A percentile compares a stretch with the other conserved stretches of the same genome.
phyloP scores from a whole-genome alignment of 37 sponge, comb jelly and placozoan genomes.

The Amphimedon queenslandica region DNA sequence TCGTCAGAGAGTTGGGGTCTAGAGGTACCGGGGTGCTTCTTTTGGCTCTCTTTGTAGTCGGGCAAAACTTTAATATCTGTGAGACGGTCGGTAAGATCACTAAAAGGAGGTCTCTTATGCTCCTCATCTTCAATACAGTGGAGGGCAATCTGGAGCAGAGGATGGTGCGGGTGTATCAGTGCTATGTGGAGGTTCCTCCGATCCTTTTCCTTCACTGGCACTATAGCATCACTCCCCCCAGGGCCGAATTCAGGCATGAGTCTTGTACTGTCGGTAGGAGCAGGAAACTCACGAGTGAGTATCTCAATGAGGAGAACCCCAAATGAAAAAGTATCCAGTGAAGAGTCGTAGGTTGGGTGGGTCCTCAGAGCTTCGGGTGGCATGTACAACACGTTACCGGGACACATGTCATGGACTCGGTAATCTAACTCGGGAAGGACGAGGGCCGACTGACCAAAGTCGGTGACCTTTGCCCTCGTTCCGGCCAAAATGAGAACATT shows the following conservation, averaged over 20 bases:
- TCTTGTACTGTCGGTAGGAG: neutral
- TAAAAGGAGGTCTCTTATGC: neutral
- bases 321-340: slow-evolving; percentile 17
- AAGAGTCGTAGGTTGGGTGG: slow-evolving; percentile 2
- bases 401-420: neutral
- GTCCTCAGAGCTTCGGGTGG: slow-evolving; percentile 21
- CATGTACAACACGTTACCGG: slow-evolving; percentile 21
- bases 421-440: neutral
- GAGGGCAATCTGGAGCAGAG: neutral
- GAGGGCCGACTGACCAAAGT: neutral
- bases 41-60: neutral
- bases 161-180: neutral
- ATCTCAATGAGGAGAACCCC: slow-evolving; percentile 24
- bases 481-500: neutral
- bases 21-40: neutral
- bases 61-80: neutral
- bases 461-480: neutral
- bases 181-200: neutral
- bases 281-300: slow-evolving; percentile 15
- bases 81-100: neutral
- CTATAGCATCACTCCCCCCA: too few relatives aligned
- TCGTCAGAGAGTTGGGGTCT: neutral
- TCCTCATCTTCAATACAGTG: neutral
- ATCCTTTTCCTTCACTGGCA: neutral
- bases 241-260: neutral